Evolutionary conservation across 2,113 vertebrate species (phyloP).

Genomic region (Pseudorasbora parva): DNA sequence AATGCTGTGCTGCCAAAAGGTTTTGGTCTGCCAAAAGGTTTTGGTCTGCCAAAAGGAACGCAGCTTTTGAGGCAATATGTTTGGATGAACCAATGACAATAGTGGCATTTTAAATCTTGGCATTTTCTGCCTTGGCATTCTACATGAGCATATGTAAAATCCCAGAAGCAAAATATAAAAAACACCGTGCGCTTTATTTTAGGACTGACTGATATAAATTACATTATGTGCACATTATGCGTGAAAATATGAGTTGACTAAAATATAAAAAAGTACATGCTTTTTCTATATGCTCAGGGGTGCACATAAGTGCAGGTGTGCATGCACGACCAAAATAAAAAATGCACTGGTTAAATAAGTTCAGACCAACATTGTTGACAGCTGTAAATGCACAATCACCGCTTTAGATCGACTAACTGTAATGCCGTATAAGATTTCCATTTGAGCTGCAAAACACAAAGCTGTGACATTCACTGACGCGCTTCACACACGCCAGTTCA

Average conservation of each 20-base stretch:
- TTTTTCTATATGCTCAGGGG: neutral
- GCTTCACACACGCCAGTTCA: too few relatives aligned
- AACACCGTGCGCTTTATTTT: neutral
- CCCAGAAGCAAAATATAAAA: neutral
- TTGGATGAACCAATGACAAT: neutral
- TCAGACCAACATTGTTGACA: too few relatives aligned
- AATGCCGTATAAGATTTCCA: too few relatives aligned
- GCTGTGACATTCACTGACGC: too few relatives aligned
- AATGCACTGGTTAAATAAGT: too few relatives aligned
- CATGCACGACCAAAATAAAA: too few relatives aligned
- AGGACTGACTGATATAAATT: neutral
- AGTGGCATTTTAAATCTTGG: constrained; percentile 5
- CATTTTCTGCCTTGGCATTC: neutral
- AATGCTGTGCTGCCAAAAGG: constrained; percentile 6
- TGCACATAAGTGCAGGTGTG: too few relatives aligned
- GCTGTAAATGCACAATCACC: too few relatives aligned
- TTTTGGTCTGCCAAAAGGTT: constrained; percentile 15
- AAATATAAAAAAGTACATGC: neutral
- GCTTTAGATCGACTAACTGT: too few relatives aligned
- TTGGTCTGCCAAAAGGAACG: constrained; percentile 10
- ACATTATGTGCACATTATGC: neutral
- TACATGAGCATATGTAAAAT: neutral
- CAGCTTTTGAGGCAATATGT: constrained; percentile 20
- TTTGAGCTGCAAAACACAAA: too few relatives aligned
- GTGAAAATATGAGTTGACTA: neutral